Percentiles rank a stretch among this genome's conserved stretches.
Evolutionary conservation across 2,888 invertebrate genomes (phyloP).

Genomic region (Harmothoe impar): DNA sequence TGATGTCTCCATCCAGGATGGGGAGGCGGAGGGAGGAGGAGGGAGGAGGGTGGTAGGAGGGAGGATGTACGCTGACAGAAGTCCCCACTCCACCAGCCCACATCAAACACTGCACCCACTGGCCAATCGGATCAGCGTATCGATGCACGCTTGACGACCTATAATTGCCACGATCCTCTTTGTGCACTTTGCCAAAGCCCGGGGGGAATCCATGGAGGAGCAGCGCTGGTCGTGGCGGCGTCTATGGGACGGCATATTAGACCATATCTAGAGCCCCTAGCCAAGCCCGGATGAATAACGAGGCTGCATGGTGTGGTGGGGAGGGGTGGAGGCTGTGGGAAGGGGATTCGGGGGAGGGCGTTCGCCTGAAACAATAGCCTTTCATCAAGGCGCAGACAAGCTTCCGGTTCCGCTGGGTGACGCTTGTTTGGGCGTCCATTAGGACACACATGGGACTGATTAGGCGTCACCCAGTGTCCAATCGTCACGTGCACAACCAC

Average conservation of each 20-base stretch:
- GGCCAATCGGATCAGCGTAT: constrained; percentile 35
- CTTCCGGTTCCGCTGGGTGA: background rate
- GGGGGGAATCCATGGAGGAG: background rate
- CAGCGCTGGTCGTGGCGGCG: background rate
- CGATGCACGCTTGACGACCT: constrained; percentile 35
- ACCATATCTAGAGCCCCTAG: background rate
- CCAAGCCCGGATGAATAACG: background rate
- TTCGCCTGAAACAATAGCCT: constrained; percentile 45
- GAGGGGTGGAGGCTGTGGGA: background rate
- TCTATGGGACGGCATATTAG: constrained; percentile 23
- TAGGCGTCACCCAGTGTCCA: constrained; percentile 16
- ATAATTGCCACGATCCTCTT: constrained; percentile 35
- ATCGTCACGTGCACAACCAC: constrained; percentile 33
- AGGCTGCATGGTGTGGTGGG: background rate
- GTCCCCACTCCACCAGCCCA: background rate
- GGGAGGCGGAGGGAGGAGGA: background rate
- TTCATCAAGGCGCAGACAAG: background rate
- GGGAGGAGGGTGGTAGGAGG: background rate
- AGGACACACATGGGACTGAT: constrained; percentile 29
- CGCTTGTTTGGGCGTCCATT: constrained; percentile 10
- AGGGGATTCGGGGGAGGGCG: background rate
- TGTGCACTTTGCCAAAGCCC: constrained; percentile 34
- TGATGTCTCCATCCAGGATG: background rate
- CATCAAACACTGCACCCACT: constrained; percentile 32
- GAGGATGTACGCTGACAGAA: background rate